Evolutionary conservation across 2,113 vertebrate species (phyloP).

Genomic region (Cephalopterus ornatus): DNA sequence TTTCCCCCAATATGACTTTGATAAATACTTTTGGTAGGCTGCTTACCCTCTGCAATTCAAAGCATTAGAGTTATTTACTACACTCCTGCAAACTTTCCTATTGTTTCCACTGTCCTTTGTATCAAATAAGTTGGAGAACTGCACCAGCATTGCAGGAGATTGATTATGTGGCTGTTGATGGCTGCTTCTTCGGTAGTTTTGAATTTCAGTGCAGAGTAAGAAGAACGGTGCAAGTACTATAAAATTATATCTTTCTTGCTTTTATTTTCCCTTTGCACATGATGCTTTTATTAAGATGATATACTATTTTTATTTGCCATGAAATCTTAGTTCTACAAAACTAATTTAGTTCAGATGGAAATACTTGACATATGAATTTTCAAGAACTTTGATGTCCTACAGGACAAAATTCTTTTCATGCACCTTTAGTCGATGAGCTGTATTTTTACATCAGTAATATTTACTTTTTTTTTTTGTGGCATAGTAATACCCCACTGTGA

Average conservation of each 20-base stretch:
- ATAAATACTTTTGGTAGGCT: constrained; percentile 50
- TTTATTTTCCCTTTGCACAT: constrained; percentile 67
- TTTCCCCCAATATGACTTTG: constrained; percentile 49
- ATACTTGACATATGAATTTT: constrained; percentile 71
- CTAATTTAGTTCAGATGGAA: constrained; percentile 76
- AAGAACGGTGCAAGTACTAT: constrained; percentile 50
- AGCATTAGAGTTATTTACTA: constrained; percentile 55
- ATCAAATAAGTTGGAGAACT: constrained; percentile 50
- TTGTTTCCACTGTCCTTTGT: constrained; percentile 56
- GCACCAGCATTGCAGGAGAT: constrained; percentile 54
- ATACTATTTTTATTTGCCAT: constrained; percentile 77
- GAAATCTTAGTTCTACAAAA: constrained; percentile 76
- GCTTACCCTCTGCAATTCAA: constrained; percentile 60
- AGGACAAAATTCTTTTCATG: constrained; percentile 68
- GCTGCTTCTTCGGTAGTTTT: constrained; percentile 66
- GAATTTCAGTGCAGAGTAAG: constrained; percentile 68
- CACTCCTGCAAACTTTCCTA: constrained; percentile 37
- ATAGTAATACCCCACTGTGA: background rate
- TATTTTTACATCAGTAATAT: constrained; percentile 61
- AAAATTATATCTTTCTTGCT: constrained; percentile 68
- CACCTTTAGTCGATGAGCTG: constrained; percentile 55
- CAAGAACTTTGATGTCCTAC: constrained; percentile 70
- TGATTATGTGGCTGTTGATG: constrained; percentile 58
- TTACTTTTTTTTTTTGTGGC: background rate
- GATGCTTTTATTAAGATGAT: constrained; percentile 79